phyloP scores from a whole-genome alignment of 2,888 invertebrate genomes.

The Megalurothrips usitatus region DNA sequence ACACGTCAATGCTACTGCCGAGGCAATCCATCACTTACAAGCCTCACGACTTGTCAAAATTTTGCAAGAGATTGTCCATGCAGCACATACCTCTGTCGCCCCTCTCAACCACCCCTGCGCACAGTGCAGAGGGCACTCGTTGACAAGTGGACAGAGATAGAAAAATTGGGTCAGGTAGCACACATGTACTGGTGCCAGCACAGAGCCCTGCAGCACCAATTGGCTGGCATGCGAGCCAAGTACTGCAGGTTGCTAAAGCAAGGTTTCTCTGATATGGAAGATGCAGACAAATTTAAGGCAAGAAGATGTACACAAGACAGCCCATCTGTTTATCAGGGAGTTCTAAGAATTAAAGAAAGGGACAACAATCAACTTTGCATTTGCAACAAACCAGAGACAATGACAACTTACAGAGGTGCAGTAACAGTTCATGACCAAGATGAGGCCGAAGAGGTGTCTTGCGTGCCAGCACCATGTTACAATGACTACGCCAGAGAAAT shows the following conservation, averaged over 20 bases:
- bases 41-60: background rate
- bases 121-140: background rate
- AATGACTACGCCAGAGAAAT: background rate
- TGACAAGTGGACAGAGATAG: background rate
- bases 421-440: background rate
- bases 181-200: background rate
- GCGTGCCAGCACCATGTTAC: background rate
- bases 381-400: background rate
- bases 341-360: background rate
- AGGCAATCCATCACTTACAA: background rate
- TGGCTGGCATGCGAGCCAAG: background rate
- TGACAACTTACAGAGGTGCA: background rate
- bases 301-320: background rate
- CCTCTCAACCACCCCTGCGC: background rate
- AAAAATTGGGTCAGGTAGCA: background rate
- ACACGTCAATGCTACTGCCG: background rate
- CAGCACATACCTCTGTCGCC: background rate
- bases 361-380: background rate
- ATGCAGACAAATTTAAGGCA: background rate
- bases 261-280: background rate
- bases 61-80: background rate
- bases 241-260: background rate
- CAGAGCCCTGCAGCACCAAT: background rate
- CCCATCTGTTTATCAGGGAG: conserved; percentile 7
- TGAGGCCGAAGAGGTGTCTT: background rate